A percentile compares a stretch with the other conserved stretches of the same genome.
Evolutionary conservation across 2,888 invertebrate species (phyloP).

Genomic region (Xestia rhomboidea): DNA sequence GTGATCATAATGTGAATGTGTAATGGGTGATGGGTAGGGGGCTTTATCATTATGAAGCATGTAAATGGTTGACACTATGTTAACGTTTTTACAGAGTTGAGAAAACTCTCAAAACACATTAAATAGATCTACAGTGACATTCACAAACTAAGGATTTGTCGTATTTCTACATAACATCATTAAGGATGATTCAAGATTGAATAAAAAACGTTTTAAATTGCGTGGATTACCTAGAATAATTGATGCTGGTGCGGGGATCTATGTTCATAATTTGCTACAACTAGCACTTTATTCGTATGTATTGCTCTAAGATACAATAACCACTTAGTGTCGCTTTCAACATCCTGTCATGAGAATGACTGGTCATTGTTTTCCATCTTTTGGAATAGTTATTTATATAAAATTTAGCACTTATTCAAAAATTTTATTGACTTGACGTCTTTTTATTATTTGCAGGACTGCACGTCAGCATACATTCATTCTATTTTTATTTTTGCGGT

Average conservation of each 20-base stretch:
- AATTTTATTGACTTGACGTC: background rate
- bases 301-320: background rate
- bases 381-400: background rate
- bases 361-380: background rate
- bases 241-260: constrained; percentile 28
- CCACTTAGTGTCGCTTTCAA: background rate
- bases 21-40: no score
- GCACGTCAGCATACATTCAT: background rate
- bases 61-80: background rate
- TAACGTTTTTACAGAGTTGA: background rate
- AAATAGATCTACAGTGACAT: constrained; percentile 36
- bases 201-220: constrained; percentile 38
- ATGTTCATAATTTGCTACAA: constrained; percentile 13
- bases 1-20: no score
- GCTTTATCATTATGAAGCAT: background rate
- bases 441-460: background rate
- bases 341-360: background rate
- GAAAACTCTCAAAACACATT: constrained; percentile 9
- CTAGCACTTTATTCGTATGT: background rate
- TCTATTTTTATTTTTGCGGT: background rate
- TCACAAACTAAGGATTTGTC: constrained; percentile 21
- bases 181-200: constrained; percentile 33
- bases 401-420: background rate
- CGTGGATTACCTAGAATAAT: constrained; percentile 28
- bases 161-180: constrained; percentile 30